Evolutionary conservation across 2,888 invertebrate genomes (phyloP), one percentile per base, ranked within the genome.

Genomic region (Acleris emargana): DNA sequence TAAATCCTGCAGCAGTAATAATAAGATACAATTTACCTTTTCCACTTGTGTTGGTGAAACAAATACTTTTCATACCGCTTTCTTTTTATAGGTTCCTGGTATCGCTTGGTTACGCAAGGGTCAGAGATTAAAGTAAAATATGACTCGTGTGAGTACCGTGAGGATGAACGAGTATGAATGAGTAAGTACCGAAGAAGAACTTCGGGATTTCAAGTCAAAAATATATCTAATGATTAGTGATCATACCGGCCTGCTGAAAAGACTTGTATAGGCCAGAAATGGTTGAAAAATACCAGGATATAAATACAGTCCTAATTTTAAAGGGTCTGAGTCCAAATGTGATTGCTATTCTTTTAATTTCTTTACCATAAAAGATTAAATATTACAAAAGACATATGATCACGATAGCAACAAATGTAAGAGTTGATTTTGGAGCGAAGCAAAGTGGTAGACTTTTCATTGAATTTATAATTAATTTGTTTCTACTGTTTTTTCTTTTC

Each of bases 1-100:
- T 51, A 61, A 66, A 66, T 66, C 57, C 45, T 18, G 42, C 54
- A 60, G 53, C 59, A 49, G 18, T 51, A 32, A 57, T 61, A 61
- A 61, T 45, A 57, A 60, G 55, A 51, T 61, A 60, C 50, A 66
- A 61, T 45, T 59, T 55, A 57, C 57, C 25, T 42, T 54, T 55
- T 51, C 59, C 32, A 64, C 43, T 60, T 54, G 52, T 58, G 55
- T 55, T 43, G 53, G 17, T 45, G 18, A 38, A 57, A 66, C 43
- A 45, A 66, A 61, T 61, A 60, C 49, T 32, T 49, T 58, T 50
- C 49, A 22, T 47, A 63, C 38, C 51, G 9, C 18, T 55, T 43
- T 25, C 49, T 60, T 64, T 55, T 64, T 53, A 55, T 25, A 60
- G 55, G 45, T 7, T 7, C 17, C 6, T 16, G n/a, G n/a, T 45